Conservation (phyloP, 2,113 vertebrate species). For the Benthochromis sp. region DNA sequence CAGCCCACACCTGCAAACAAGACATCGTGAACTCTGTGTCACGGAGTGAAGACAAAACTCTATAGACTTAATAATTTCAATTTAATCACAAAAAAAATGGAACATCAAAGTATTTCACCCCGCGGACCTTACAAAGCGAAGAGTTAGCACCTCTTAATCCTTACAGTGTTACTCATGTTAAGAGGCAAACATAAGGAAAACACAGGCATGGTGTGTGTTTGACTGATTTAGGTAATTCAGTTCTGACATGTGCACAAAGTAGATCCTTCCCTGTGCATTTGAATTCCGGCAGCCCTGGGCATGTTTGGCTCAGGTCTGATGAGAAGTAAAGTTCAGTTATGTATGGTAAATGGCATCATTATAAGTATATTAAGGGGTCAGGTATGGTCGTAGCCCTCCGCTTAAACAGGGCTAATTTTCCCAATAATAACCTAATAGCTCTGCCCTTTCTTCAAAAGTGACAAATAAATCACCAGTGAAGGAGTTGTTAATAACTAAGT, state of each 20-base stretch:
- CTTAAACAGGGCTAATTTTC: slow-evolving; percentile 98
- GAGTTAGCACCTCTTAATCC: slow-evolving; percentile 16
- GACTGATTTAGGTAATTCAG: slow-evolving; percentile 27
- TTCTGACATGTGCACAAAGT: slow-evolving; percentile 25
- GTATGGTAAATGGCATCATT: slow-evolving; percentile 97
- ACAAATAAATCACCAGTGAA: slow-evolving; percentile 95
- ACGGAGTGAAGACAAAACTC: neutral
- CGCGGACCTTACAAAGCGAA: neutral
- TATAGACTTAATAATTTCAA: neutral
- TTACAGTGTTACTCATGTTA: slow-evolving; percentile 6
- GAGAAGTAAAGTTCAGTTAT: slow-evolving; percentile 78
- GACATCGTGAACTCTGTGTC: neutral
- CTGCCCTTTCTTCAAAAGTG: slow-evolving; percentile 84
- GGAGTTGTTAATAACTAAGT: slow-evolving; percentile 98
- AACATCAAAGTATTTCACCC: slow-evolving; percentile 7
- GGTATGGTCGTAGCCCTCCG: slow-evolving; percentile 82
- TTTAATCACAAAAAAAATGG: slow-evolving; percentile 26
- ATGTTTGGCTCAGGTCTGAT: slow-evolving; percentile 40
- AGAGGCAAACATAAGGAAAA: slow-evolving; percentile 5
- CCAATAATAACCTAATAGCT: slow-evolving; percentile 91
- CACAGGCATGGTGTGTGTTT: neutral
- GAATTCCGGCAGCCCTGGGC: slow-evolving; percentile 28
- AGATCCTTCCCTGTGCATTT: neutral
- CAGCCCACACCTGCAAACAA: slow-evolving; percentile 82
- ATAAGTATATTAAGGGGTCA: slow-evolving; percentile 99